Conservation (phyloP, 2,888 invertebrate species). For the Spicauda simplicius region DNA sequence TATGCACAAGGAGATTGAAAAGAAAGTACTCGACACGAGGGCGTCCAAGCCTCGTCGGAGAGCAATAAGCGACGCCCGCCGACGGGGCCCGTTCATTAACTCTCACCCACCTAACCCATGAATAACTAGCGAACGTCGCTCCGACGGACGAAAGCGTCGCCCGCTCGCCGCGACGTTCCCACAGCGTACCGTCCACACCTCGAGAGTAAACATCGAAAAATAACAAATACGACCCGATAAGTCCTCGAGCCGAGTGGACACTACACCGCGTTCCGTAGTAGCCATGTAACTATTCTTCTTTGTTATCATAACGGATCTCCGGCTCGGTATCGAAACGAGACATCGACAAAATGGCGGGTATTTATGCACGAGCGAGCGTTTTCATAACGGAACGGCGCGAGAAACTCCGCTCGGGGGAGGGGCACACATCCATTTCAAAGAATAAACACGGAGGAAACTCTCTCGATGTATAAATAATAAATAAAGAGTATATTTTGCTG, state of each 20-base stretch:
- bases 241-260: constrained; percentile 55
- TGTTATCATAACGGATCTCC: constrained; percentile 68
- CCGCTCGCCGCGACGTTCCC: constrained; percentile 49
- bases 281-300: constrained; percentile 55
- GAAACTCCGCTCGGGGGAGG: constrained; percentile 53
- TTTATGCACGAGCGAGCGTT: constrained; percentile 54
- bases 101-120: constrained; percentile 71
- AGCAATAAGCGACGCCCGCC: constrained; percentile 79
- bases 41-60: constrained; percentile 76
- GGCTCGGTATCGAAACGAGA: constrained; percentile 49
- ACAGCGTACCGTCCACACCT: constrained; percentile 48
- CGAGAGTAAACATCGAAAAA: constrained; percentile 61
- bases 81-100: constrained; percentile 74
- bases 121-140: constrained; percentile 62
- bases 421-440: constrained; percentile 78
- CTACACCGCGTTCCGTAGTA: constrained; percentile 49
- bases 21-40: constrained; percentile 78
- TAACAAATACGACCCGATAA: constrained; percentile 60
- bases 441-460: constrained; percentile 76
- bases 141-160: constrained; percentile 49
- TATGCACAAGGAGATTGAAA: constrained; percentile 81
- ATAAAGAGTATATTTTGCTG: constrained; percentile 77
- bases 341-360: constrained; percentile 64
- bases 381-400: constrained; percentile 62
- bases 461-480: constrained; percentile 82